Percentiles rank a stretch among this genome's conserved stretches.
Conservation (phyloP, 2,113 vertebrate species). For the Chloropsis hardwickii region DNA sequence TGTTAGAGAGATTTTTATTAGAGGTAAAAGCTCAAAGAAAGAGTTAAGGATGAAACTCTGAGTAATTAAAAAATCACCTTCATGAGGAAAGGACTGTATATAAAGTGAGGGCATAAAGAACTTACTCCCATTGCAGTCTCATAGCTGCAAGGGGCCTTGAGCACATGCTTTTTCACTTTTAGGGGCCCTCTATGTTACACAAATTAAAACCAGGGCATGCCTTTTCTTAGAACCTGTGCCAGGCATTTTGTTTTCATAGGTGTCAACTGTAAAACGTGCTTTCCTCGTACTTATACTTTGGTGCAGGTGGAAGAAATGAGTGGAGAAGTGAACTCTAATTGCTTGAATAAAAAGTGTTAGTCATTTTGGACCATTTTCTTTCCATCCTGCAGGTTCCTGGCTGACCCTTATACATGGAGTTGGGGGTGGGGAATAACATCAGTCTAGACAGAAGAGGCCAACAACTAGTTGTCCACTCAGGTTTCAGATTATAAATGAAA, state of each 20-base stretch:
- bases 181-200: neutral
- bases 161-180: conserved; percentile 49
- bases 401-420: neutral
- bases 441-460: conserved; percentile 61
- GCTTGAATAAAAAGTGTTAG: neutral
- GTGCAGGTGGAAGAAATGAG: conserved; percentile 11
- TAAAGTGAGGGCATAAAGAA: neutral
- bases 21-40: neutral
- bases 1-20: neutral
- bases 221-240: conserved; percentile 25
- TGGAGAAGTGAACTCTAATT: neutral
- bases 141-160: neutral
- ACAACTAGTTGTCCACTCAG: conserved; percentile 17
- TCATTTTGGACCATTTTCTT: neutral
- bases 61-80: conserved; percentile 1
- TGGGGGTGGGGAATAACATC: conserved; percentile 1
- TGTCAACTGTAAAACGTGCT: conserved; percentile 12
- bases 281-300: neutral
- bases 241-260: conserved; percentile 40
- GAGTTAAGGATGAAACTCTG: neutral
- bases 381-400: conserved; percentile 23
- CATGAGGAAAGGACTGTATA: neutral
- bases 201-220: conserved; percentile 54
- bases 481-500: conserved; percentile 34
- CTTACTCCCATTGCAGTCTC: neutral